Conservation (phyloP, 2,888 invertebrate species). For the Malthinus seriepunctatus region DNA sequence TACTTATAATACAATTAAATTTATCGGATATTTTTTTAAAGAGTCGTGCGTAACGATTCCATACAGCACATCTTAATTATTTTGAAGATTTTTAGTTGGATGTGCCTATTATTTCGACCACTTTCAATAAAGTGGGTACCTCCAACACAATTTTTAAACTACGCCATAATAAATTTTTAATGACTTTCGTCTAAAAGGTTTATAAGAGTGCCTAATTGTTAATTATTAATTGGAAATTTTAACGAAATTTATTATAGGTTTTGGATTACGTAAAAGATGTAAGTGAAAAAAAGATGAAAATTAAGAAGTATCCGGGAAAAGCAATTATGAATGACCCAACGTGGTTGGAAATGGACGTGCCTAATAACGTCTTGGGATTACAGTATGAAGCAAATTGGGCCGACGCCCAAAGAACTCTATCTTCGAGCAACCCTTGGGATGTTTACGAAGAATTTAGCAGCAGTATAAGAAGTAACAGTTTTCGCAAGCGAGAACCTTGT, state of each 20-base stretch:
- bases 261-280: background rate
- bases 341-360: slow-evolving; percentile 69
- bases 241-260: background rate
- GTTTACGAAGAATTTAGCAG: slow-evolving; percentile 46
- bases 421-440: slow-evolving; percentile 48
- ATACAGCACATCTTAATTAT: too few relatives aligned
- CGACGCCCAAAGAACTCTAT: slow-evolving; percentile 66
- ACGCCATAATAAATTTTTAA: slow-evolving; percentile 5
- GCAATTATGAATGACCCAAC: slow-evolving; percentile 67
- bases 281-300: slow-evolving; percentile 66
- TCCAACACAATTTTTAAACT: background rate
- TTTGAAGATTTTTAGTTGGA: too few relatives aligned
- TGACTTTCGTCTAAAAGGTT: background rate
- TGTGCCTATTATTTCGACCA: background rate
- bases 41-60: too few relatives aligned
- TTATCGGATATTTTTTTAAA: too few relatives aligned
- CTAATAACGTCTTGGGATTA: slow-evolving; percentile 68
- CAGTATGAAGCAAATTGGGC: slow-evolving; percentile 87
- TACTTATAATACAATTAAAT: too few relatives aligned
- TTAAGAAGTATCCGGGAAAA: slow-evolving; percentile 82
- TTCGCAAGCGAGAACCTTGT: background rate
- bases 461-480: slow-evolving; percentile 43
- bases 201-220: slow-evolving; percentile 5
- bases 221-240: background rate
- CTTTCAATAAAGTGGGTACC: background rate